Base-by-base conservation (phyloP, 1,140 invertebrate genomes). In the Conus betulinus region DNA sequence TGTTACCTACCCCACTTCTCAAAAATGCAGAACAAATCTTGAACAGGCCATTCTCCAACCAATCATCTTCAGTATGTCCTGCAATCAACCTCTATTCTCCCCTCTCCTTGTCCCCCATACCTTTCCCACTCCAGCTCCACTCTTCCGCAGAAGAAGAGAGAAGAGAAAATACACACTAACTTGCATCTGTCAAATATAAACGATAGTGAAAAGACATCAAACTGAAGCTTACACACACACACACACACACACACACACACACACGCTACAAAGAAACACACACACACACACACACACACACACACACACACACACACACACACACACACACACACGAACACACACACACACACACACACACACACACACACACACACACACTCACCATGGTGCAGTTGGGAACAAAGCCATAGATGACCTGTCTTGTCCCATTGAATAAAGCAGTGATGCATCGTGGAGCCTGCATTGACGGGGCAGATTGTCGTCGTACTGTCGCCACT, bases 381-480 rank as follows among this genome's bases (percentile, higher is more conserved):
- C 67, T 84, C 88, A 95, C 95, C 94, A 93, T 93, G 55, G 90
- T 93, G 88, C 95, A 95, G 89, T 95, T 94, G 7, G 91, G 91
- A 7, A 95, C 93, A 92, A 93, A 94, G n/a, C 94, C 95, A 90
- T 95, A 95, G 17, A 95, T 91, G 23, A 95, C 93, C 81, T 93
- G 92, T 89, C 95, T 91, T 11, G 93, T 93, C 0, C 95, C 94
- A 91, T 90, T 95, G 87, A 95, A 95, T 13, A 95, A 88, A 23
- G 94, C 91, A n/a, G 93, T 94, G 60, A 95, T 94, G 71, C 92
- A 90, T 25, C 89, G 87, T 15, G 95, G 95, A 39, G 95, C 95
- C 85, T 95, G 94, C 82, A n/a, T 92, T 91, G 91, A 57, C 67
- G 89, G 83, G 6, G 88, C 84, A 39, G 92, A 88, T 8, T 81